Conservation (phyloP, 92 coral and sea anemone genomes). For the Heliopora coerulea region DNA sequence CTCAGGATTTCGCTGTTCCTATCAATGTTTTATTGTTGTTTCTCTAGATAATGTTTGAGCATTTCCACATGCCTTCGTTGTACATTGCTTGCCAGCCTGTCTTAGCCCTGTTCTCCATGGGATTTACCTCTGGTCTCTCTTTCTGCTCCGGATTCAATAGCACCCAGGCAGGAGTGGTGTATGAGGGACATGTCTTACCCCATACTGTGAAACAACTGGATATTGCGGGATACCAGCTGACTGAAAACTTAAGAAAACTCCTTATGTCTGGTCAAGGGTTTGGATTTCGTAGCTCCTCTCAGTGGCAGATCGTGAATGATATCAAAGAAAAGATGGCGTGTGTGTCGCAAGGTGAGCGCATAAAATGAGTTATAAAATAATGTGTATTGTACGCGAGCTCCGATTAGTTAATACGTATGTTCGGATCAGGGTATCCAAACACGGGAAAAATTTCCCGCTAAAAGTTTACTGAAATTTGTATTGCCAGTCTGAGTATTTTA, state of each 20-base stretch:
- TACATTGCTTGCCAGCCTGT: slow-evolving; percentile 84
- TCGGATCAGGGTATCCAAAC: too few relatives aligned
- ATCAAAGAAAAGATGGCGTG: slow-evolving; percentile 81
- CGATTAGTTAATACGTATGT: too few relatives aligned
- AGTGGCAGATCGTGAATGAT: slow-evolving; percentile 96
- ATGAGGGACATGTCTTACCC: slow-evolving; percentile 81
- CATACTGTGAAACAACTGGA: slow-evolving; percentile 82
- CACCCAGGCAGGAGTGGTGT: slow-evolving; percentile 91
- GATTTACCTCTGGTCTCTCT: slow-evolving; percentile 79
- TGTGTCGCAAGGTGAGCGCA: slow-evolving; percentile 73
- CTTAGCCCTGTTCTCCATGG: slow-evolving; percentile 81
- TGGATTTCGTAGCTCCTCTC: slow-evolving; percentile 84
- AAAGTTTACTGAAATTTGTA: too few relatives aligned
- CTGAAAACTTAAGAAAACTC: slow-evolving; percentile 76
- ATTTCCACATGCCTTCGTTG: slow-evolving; percentile 86
- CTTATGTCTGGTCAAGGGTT: slow-evolving; percentile 78
- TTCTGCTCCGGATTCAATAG: slow-evolving; percentile 90
- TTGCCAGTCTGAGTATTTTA: too few relatives aligned
- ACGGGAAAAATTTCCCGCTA: too few relatives aligned
- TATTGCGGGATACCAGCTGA: slow-evolving; percentile 83
- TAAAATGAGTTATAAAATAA: too few relatives aligned
- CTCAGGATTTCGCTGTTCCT: too few relatives aligned
- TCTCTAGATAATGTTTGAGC: slow-evolving; percentile 88
- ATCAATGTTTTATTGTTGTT: slow-evolving; percentile 17
- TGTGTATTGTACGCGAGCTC: too few relatives aligned